Evolutionary conservation across 2,888 invertebrate genomes (phyloP).

Genomic region (Diplazon laetatorius): DNA sequence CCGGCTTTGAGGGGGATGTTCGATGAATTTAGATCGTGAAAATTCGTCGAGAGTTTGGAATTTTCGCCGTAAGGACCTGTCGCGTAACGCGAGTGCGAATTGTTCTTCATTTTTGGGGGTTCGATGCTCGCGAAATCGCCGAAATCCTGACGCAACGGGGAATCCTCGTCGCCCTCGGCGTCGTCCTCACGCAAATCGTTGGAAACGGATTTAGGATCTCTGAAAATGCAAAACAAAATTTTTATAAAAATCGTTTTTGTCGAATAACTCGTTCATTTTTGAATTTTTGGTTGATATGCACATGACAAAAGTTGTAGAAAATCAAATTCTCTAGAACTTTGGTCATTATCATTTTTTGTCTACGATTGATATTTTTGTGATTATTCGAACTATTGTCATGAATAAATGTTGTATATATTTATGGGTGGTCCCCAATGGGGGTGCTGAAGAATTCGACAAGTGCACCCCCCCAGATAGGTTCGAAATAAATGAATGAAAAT

Average conservation of each 20-base stretch:
- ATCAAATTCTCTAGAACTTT: no score
- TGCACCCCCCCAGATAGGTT: no score
- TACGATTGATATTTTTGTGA: no score
- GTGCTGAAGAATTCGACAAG: background rate
- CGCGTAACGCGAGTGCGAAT: constrained; percentile 73
- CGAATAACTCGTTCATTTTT: no score
- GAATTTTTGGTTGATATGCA: no score
- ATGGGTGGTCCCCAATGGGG: no score
- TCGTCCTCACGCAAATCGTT: constrained; percentile 77
- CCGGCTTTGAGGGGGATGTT: constrained; percentile 78
- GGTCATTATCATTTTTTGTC: no score
- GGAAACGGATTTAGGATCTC: constrained; percentile 76
- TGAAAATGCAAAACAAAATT: constrained; percentile 60
- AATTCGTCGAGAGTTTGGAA: constrained; percentile 69
- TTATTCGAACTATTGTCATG: no score
- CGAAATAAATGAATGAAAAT: no score
- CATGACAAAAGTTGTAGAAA: no score
- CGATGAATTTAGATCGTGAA: constrained; percentile 77
- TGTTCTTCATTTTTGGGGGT: constrained; percentile 75
- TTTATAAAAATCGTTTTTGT: background rate
- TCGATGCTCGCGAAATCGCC: constrained; percentile 78
- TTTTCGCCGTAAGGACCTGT: constrained; percentile 73
- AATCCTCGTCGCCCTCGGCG: constrained; percentile 71
- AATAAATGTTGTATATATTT: no score
- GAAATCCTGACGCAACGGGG: constrained; percentile 77